Percentiles rank a stretch among this genome's conserved stretches.
Evolutionary conservation across 2,888 invertebrate genomes (phyloP).

Genomic region (Venusia cambrica): DNA sequence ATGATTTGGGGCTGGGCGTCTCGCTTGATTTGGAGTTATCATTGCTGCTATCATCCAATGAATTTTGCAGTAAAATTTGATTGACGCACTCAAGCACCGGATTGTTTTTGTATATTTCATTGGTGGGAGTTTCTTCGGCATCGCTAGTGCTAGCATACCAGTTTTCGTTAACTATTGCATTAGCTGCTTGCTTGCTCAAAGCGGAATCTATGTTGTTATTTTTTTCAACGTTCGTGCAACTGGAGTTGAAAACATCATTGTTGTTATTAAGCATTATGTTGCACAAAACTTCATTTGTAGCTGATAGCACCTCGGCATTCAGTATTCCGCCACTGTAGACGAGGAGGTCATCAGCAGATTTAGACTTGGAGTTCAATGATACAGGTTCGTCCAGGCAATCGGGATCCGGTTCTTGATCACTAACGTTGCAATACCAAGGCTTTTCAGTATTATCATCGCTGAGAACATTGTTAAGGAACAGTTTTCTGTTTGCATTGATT

Average conservation of each 20-base stretch:
- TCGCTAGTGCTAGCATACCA: slow-evolving; percentile 92
- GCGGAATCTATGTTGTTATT: slow-evolving; percentile 58
- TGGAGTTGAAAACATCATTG: slow-evolving; percentile 51
- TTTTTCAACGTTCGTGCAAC: slow-evolving; percentile 47
- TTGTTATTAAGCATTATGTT: slow-evolving; percentile 55
- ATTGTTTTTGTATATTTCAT: slow-evolving; percentile 88
- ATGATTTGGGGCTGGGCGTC: slow-evolving; percentile 69
- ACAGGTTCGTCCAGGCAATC: slow-evolving; percentile 65
- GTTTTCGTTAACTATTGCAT: slow-evolving; percentile 83
- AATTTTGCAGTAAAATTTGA: slow-evolving; percentile 90
- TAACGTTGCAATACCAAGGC: slow-evolving; percentile 77
- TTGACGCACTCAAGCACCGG: slow-evolving; percentile 93
- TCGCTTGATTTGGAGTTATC: slow-evolving; percentile 74
- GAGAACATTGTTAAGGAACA: slow-evolving; percentile 68
- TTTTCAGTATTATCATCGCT: slow-evolving; percentile 67
- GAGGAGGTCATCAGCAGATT: slow-evolving; percentile 63
- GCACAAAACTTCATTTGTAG: slow-evolving; percentile 70
- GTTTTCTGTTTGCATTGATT: slow-evolving; percentile 69
- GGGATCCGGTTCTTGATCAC: slow-evolving; percentile 72
- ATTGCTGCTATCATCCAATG: slow-evolving; percentile 80
- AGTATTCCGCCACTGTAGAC: slow-evolving; percentile 52
- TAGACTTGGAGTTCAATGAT: slow-evolving; percentile 56
- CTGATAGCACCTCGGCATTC: slow-evolving; percentile 59
- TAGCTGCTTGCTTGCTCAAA: slow-evolving; percentile 46
- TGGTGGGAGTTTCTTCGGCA: slow-evolving; percentile 86